Conservation (phyloP, 2,797 vertebrate species). For the Enteromius fasciolatus region DNA sequence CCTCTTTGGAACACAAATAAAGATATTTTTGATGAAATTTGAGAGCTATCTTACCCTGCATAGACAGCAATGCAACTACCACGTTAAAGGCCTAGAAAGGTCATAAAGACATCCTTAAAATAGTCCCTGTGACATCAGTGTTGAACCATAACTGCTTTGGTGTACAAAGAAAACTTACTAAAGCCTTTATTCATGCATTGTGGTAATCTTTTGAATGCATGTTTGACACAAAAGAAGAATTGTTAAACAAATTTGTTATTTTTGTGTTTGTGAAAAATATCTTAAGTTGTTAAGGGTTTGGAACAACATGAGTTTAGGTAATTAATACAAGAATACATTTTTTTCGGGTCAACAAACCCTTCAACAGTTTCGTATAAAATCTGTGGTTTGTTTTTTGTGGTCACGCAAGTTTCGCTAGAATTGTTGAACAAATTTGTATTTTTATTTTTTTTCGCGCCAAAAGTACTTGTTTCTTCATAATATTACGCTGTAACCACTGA, state of each 20-base stretch:
- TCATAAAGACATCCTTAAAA: neutral
- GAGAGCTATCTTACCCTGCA: neutral
- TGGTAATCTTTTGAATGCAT: neutral
- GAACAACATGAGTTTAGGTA: too few species aligned
- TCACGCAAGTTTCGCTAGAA: too few species aligned
- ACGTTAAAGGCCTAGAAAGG: neutral
- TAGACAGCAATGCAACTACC: neutral
- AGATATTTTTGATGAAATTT: neutral
- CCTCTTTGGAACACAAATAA: neutral
- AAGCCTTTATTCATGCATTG: neutral
- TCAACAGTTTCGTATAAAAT: too few species aligned
- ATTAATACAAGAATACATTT: too few species aligned
- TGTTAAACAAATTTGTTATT: neutral
- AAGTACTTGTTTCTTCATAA: neutral
- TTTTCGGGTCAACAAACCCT: too few species aligned
- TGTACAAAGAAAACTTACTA: neutral
- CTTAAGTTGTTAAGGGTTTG: too few species aligned
- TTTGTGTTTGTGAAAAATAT: neutral
- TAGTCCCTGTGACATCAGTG: neutral
- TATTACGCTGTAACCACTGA: too few species aligned
- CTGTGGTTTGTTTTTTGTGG: too few species aligned
- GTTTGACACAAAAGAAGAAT: neutral
- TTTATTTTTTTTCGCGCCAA: too few species aligned
- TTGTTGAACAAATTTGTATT: too few species aligned
- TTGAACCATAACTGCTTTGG: neutral